phyloP scores from a whole-genome alignment of 30 jellyfish, hydroid and myxozoan genomes.

The Hydractinia echinata region DNA sequence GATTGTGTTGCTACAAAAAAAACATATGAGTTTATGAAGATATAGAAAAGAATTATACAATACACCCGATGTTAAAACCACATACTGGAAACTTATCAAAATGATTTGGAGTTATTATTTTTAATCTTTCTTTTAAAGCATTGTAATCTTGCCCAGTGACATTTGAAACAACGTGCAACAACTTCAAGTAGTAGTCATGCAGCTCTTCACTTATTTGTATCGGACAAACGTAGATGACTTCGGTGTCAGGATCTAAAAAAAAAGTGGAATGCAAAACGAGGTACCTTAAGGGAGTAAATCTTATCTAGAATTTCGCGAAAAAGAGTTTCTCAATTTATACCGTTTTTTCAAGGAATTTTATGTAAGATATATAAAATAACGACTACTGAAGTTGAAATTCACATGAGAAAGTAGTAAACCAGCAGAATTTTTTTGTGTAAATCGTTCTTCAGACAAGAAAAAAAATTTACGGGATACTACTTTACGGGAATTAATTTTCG shows the following conservation, averaged over 20 bases:
- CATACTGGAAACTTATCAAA: constrained; percentile 61
- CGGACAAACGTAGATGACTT: constrained; percentile 82
- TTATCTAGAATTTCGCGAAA: too few relatives aligned
- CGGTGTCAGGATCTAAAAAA: constrained; percentile 69
- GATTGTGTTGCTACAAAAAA: constrained; percentile 46
- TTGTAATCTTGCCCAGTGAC: constrained; percentile 17
- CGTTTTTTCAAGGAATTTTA: too few relatives aligned
- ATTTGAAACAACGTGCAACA: constrained; percentile 37
- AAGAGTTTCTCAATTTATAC: too few relatives aligned
- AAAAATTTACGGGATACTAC: too few relatives aligned
- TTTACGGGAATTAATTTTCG: too few relatives aligned
- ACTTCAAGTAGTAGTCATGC: constrained; percentile 54
- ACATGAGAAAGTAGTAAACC: too few relatives aligned
- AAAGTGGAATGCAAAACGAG: too few relatives aligned
- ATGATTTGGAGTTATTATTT: constrained; percentile 58
- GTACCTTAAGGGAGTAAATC: not conserved
- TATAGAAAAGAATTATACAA: not conserved
- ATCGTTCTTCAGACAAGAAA: too few relatives aligned
- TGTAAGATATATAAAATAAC: too few relatives aligned
- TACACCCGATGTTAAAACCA: not conserved
- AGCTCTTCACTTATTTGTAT: constrained; percentile 56
- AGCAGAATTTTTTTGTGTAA: too few relatives aligned
- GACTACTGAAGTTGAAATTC: too few relatives aligned
- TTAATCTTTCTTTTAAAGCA: constrained; percentile 28
- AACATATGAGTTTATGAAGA: not conserved